Evolutionary conservation across 2,888 invertebrate genomes (phyloP).

Genomic region (Protodeltote pygarga): DNA sequence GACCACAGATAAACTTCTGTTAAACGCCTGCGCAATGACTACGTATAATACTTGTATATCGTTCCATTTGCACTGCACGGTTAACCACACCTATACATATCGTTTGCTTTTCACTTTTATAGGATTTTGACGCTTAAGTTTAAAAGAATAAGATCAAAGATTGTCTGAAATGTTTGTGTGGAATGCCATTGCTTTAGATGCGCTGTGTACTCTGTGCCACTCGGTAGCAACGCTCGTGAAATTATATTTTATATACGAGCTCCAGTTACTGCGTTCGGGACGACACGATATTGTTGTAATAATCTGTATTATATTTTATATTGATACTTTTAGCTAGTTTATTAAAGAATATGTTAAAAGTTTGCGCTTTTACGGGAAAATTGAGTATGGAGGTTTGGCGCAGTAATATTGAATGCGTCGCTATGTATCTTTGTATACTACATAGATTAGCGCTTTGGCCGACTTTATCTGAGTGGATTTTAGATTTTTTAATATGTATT

Average conservation of each 20-base stretch:
- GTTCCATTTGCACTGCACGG: conserved; percentile 45
- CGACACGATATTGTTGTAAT: conserved; percentile 27
- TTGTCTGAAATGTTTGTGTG: conserved; percentile 11
- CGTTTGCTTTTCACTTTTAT: conserved; percentile 6
- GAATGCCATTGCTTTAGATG: conserved; percentile 38
- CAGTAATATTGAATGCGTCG: too few species aligned
- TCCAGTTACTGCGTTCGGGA: conserved; percentile 17
- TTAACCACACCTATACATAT: conserved; percentile 32
- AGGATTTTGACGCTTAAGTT: conserved; percentile 8
- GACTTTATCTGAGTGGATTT: too few species aligned
- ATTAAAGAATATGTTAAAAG: background rate
- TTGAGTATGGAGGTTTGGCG: background rate
- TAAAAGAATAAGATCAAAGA: conserved; percentile 7
- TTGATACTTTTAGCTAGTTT: conserved; percentile 5
- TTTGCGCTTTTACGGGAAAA: background rate
- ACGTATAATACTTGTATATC: conserved; percentile 32
- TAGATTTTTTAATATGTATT: too few species aligned
- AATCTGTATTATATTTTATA: conserved; percentile 9
- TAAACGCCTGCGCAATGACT: conserved; percentile 13
- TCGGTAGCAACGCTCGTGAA: conserved; percentile 40
- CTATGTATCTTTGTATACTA: too few species aligned
- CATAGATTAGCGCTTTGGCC: too few species aligned
- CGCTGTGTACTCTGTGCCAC: conserved; percentile 33
- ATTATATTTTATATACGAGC: conserved; percentile 48
- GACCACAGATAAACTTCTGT: conserved; percentile 33